Conservation (phyloP, 2,113 vertebrate species). For the Lonchura striata region DNA sequence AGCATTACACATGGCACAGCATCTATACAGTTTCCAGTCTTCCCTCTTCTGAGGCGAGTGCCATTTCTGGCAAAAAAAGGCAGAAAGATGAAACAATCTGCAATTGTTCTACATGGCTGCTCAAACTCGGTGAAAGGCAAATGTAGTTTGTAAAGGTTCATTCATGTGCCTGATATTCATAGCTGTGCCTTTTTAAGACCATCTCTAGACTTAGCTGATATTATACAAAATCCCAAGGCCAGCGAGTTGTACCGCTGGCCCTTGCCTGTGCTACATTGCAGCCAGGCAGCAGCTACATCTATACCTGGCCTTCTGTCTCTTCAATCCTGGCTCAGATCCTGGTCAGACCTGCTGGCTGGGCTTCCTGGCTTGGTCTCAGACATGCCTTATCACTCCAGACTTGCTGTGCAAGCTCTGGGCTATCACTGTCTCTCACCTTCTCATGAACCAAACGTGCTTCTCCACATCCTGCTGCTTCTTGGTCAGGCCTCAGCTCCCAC, state of each 20-base stretch:
- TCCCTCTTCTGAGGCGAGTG: neutral
- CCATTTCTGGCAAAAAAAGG: neutral
- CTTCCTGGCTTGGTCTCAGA: neutral
- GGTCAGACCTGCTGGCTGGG: neutral
- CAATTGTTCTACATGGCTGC: neutral
- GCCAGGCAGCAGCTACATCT: neutral
- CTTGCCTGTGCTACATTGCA: accelerated
- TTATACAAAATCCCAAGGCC: neutral
- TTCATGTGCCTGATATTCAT: neutral
- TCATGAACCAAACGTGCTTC: neutral
- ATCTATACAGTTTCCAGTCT: neutral
- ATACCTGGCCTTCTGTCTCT: neutral
- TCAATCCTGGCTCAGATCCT: neutral
- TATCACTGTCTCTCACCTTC: neutral
- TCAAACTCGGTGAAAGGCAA: neutral
- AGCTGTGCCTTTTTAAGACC: neutral
- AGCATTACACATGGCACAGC: neutral
- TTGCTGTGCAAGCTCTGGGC: neutral
- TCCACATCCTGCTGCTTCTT: neutral
- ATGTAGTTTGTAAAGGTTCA: neutral
- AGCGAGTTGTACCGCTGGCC: accelerated
- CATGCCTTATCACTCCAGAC: neutral
- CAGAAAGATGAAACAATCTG: neutral
- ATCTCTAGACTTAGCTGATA: neutral
- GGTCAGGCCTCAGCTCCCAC: neutral